Evolutionary conservation across 2,888 invertebrate species (phyloP), one percentile per base, ranked within the genome.

Genomic region (Dasysyrphus albostriatus): DNA sequence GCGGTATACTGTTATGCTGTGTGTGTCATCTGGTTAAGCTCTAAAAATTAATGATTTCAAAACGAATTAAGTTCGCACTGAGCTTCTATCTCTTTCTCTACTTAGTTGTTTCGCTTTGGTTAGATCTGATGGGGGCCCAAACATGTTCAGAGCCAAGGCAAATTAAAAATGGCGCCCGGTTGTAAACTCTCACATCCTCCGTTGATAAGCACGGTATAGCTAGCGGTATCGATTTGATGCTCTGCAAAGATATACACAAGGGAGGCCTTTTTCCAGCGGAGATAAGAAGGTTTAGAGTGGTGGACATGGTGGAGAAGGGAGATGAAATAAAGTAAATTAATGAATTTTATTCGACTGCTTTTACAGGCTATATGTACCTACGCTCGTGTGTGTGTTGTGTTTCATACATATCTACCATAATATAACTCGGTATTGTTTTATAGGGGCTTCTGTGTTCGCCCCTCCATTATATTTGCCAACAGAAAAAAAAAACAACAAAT

Each of bases 21-120:
- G 90, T 89, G 89, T 91, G 91, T 92, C 92, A 92, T 92, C 92
- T 92, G 92, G 90, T 91, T 92, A 92, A 92, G 91, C 92, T 92
- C 91, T 91, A 92, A 92, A 92, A 92, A 92, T 92, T 92, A 92
- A 92, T 92, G 91, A 92, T 92, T 90, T 88, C 83, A 79, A 72
- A 79, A 72, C 83, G 83, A 87, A 87, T 87, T 83, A 83, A 87
- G 87, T 79, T 82, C 73, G 74, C 69, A 63, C 47, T 34, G 32
- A 34, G 39, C 34, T 12, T 54, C 73, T 65, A 69, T 74, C 58
- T 29, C 58, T 73, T 19, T 80, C 61, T 10, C 58, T 37, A 16
- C 9, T 37, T 16, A 39, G 1, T 9, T 19, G 59, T 14, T 19
- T 59, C 19, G 59, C 59, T 39, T 37, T 59, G 37, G n/a, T 44